Base-by-base conservation (phyloP, 2,797 vertebrate species). In the Eutrigla gurnardus region DNA sequence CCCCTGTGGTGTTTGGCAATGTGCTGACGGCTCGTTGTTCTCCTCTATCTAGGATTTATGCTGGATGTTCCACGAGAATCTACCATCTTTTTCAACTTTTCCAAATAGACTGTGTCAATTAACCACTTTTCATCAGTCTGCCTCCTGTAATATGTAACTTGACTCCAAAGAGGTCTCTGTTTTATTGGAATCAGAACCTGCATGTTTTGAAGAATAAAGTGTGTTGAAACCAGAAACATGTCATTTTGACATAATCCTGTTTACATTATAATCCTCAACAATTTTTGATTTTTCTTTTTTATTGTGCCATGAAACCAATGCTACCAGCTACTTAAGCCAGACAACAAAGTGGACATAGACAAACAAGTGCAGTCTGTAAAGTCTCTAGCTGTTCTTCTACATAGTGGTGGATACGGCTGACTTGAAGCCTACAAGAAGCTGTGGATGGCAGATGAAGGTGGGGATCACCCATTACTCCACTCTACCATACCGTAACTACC, bases 1-100 rank as follows among this genome's bases (percentile, higher is more conserved):
- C 35, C 57, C 36, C 37, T 61, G 45, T 62, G 60, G 45, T 78
- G 55, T 77, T 78, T 58, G 40, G 11, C 70, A 47, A 70, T 75
- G 55, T 68, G 63, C 68, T 72, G 32, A 45, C 59, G 54, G 42
- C 52, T 78, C 69, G 53, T 75, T 55, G 33, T 17, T 68, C 15
- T 75, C 54, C 9, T 45, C 15, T 54, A 18, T 43, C 4, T 42
- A 39, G 35, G 17, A 13, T 62, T 33, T 49, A 40, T 17, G 45
- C 2, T 36, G n/a, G 14, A n/a, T 70, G 49, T 70, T 66, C 33
- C 43, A 15, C 9, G 45, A 2, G 0, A 37, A 18, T 49, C 1
- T 7, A 1, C 3, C 10, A 46, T 59, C 6, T 12, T 71, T 46
- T 55, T 0, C 35, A 42, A 37, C 4, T 11, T 43, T 45, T 54